phyloP scores from a whole-genome alignment of 2,113 vertebrate species.

The Xyrauchen texanus region DNA sequence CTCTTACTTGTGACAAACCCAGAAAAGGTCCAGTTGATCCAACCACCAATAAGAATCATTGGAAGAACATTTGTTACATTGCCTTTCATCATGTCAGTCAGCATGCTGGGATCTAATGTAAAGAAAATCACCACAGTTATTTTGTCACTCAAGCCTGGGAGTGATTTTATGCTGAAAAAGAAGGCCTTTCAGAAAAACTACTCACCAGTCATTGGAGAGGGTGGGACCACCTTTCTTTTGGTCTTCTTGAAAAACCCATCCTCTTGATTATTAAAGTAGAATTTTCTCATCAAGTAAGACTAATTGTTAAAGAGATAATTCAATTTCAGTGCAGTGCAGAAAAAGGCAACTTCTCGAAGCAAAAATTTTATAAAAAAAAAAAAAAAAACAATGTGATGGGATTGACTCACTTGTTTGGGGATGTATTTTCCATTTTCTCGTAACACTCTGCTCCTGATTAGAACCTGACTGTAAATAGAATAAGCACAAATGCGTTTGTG shows the following conservation, averaged over 20 bases:
- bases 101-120: constrained; percentile 92
- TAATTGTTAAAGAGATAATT: constrained; percentile 59
- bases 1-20: constrained; percentile 97
- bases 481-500: background rate
- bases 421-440: constrained; percentile 99
- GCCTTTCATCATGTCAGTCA: constrained; percentile 99
- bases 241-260: constrained; percentile 99
- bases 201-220: constrained; percentile 97
- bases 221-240: constrained; percentile 97
- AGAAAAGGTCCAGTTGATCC: constrained; percentile 99
- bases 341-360: background rate
- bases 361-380: too few relatives aligned
- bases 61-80: constrained; percentile 98
- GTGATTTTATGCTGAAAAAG: too few relatives aligned
- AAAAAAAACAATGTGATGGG: background rate
- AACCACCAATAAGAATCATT: constrained; percentile 98
- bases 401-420: constrained; percentile 86
- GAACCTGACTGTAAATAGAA: constrained; percentile 84
- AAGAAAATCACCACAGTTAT: constrained; percentile 14
- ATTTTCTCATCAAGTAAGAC: constrained; percentile 97
- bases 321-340: too few relatives aligned
- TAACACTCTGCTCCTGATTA: constrained; percentile 95
- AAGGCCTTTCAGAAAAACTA: background rate
- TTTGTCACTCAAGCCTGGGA: background rate
- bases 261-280: constrained; percentile 98